Percentiles rank a stretch among this genome's conserved stretches.
phyloP scores from a whole-genome alignment of 2,888 invertebrate genomes.

The Plutella xylostella region DNA sequence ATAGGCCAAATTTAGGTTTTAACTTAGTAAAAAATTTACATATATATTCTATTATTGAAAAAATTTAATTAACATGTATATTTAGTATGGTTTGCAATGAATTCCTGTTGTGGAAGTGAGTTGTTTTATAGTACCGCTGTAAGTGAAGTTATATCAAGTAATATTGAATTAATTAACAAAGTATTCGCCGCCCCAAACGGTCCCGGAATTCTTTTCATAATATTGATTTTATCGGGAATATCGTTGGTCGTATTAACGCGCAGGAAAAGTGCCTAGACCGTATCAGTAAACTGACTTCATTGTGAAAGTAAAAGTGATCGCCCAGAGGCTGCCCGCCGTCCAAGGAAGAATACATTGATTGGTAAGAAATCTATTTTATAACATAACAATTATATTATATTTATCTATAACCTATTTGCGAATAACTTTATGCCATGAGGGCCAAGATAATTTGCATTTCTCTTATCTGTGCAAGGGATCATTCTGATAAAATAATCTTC shows the following conservation, averaged over 20 bases:
- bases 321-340: no score
- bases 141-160: conserved; percentile 44
- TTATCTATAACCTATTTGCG: no score
- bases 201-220: conserved; percentile 33
- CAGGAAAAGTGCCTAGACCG: background rate
- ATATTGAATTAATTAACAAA: conserved; percentile 34
- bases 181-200: conserved; percentile 29
- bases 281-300: conserved; percentile 7
- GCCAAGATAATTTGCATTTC: no score
- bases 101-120: conserved; percentile 61
- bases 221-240: conserved; percentile 29
- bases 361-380: no score
- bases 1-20: background rate
- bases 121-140: conserved; percentile 49
- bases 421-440: no score
- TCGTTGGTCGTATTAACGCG: conserved; percentile 19
- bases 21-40: background rate
- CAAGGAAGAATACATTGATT: no score
- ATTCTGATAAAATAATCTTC: no score
- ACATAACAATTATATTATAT: no score
- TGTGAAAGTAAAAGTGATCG: conserved; percentile 33
- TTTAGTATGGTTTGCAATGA: conserved; percentile 39
- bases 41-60: no score
- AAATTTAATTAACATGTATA: no score
- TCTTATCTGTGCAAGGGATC: no score